Conservation (phyloP, 2,888 invertebrate species). For the Drosophila koepferae region DNA sequence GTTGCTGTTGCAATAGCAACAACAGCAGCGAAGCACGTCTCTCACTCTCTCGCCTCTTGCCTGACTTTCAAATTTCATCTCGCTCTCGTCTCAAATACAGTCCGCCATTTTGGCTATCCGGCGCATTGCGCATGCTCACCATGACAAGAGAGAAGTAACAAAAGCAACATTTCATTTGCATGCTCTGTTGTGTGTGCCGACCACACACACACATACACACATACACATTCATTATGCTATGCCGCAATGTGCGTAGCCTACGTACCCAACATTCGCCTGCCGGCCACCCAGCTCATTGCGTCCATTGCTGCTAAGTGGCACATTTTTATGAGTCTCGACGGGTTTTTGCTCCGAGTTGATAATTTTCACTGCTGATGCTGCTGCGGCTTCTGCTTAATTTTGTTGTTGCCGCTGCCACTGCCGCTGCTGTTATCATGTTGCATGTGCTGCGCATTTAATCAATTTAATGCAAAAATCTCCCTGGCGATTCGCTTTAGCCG, state of each 20-base stretch:
- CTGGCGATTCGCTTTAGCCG: slow-evolving; percentile 57
- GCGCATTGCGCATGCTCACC: slow-evolving; percentile 78
- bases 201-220: slow-evolving; percentile 1
- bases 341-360: slow-evolving; percentile 73
- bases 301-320: slow-evolving; percentile 75
- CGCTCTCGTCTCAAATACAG: slow-evolving; percentile 35
- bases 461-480: slow-evolving; percentile 78
- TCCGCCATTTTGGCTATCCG: slow-evolving; percentile 68
- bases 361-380: slow-evolving; percentile 66
- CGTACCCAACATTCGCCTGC: slow-evolving; percentile 1
- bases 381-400: slow-evolving; percentile 29
- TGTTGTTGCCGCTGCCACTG: slow-evolving; percentile 16
- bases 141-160: slow-evolving; percentile 60
- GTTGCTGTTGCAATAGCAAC: slow-evolving; percentile 6
- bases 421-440: slow-evolving; percentile 71
- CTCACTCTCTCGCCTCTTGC: slow-evolving; percentile 22
- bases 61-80: slow-evolving; percentile 19
- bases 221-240: slow-evolving; percentile 21
- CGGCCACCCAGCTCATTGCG: slow-evolving; percentile 38
- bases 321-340: slow-evolving; percentile 79
- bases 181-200: slow-evolving; percentile 18
- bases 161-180: slow-evolving; percentile 43
- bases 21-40: slow-evolving; percentile 34
- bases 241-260: slow-evolving; percentile 58
- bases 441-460: slow-evolving; percentile 78